A percentile compares a stretch with the other conserved stretches of the same genome.
Conservation (phyloP, 1,140 invertebrate genomes). For the Medauroidea extradentata region DNA sequence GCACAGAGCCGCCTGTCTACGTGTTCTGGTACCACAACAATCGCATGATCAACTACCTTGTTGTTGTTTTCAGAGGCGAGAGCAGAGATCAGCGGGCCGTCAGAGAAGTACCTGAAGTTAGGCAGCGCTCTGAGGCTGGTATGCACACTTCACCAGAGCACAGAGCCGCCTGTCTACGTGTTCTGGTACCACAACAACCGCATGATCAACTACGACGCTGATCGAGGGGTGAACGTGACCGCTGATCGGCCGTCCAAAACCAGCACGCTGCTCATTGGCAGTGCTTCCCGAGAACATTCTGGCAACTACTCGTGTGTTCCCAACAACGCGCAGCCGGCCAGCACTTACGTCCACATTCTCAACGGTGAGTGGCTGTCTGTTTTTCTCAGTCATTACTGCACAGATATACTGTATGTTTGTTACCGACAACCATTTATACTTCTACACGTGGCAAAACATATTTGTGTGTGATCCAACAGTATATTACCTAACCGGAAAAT, state of each 20-base stretch:
- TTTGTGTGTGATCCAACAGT: no score
- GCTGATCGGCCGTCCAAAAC: constrained; percentile 56
- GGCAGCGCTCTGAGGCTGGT: constrained; percentile 75
- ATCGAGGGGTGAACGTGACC: constrained; percentile 77
- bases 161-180: constrained; percentile 74
- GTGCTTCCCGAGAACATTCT: constrained; percentile 64
- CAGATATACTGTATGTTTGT: no score
- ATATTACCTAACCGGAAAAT: no score
- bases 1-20: no score
- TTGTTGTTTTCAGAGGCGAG: constrained; percentile 65
- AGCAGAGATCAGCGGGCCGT: constrained; percentile 76
- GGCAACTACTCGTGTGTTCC: constrained; percentile 86
- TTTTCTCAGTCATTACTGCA: no score
- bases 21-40: not conserved
- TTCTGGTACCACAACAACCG: constrained; percentile 89
- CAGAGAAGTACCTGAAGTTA: constrained; percentile 80
- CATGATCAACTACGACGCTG: constrained; percentile 85
- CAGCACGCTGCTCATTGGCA: constrained; percentile 60
- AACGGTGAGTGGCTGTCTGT: constrained; percentile 60
- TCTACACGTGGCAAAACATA: no score
- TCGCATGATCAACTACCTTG: not conserved
- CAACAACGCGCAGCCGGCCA: constrained; percentile 77
- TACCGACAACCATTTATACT: no score
- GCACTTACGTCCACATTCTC: constrained; percentile 80
- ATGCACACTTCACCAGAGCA: constrained; percentile 74